Base-by-base conservation (phyloP, 2,888 invertebrate genomes). In the Anarsia innoxiella region DNA sequence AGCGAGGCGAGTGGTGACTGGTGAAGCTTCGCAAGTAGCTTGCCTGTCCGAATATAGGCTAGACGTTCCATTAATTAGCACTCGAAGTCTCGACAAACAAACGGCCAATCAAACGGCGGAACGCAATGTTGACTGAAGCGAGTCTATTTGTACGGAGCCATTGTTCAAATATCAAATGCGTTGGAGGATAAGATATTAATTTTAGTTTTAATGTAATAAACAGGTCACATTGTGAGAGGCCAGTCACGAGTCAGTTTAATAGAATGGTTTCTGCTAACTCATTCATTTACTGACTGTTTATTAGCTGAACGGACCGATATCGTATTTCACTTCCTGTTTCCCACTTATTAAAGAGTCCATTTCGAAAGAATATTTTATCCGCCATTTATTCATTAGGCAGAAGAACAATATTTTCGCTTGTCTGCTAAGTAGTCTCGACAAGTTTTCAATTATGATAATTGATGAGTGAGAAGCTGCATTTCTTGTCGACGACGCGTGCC, bases 401-500 rank as follows among this genome's bases (percentile, higher is more conserved):
- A 39, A 45, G 37, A 43, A 39, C 36, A 52, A 49, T 46, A 35
- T 25, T 34, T 51, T 51, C 41, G 41, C 42, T 42, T 45, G 42
- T 40, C 44, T 50, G 41, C 46, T 59, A 48, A 51, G 46, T 44
- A 41, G 51, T 46, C 50, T 50, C 47, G 54, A 59, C 59, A 55
- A 63, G 56, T 62, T 63, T 58, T 57, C 59, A 66, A 72, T 68
- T 72, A 69, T 70, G 66, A 52, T 68, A 72, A 72, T 69, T 63
- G 56, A 53, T 44, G 42, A 42, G 25, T 25, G 48, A 49, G 53
- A 44, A 51, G 50, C 44, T 48, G 60, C 66, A 63, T 66, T 66
- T 68, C 66, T 70, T 61, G 62, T 41, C 48, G 49, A 37, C 51
- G 55, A 69, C 49, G 66, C 63, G 56, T 62, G 47, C 40, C n/a